Evolutionary conservation across 2,113 vertebrate species (phyloP), one percentile per base, ranked within the genome.

Genomic region (Dipodomys ordii): DNA sequence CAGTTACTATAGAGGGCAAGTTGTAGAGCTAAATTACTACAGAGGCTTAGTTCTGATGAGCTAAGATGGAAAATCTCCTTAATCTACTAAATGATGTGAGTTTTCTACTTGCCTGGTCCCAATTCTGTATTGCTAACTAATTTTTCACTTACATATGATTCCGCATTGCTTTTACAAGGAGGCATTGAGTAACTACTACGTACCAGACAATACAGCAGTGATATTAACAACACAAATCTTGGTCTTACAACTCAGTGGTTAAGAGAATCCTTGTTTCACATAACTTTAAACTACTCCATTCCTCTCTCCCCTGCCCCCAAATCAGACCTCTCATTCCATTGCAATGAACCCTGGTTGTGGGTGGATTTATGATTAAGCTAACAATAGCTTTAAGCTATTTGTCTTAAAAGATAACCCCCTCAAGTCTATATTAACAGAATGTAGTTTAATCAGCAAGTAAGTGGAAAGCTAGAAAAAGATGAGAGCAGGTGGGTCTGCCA

Each of bases 91-190:
- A 65, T 62, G 67, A 27, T 19, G 3, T 53, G 87, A 93, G 39
- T 78, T 15, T 23, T 86, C 20, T 67, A 32, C 19, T 18, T 83
- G 28, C 7, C 3, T 32, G 39, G 19, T 73, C 83, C 39, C 65
- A 64, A n/a, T 72, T 94, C 73, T 89, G 6, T 39, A n/a, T 72
- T 77, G 53, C 44, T 74, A 57, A 7, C 57, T 72, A 60, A 19
- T 30, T 90, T 77, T 82, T 78, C 64, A 13, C 57, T 53, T 69
- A 35, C 1, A 39, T 9, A 1, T 81, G 60, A 67, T n/a, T 74
- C 72, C 79, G 80, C 46, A 69, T 46, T 82, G 18, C 39, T 95
- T 90, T 87, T 72, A 89, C 46, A 87, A 68, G 65, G 73, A 62
- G 65, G 57, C 16, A 28, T 4, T 87, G 86, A 86, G 25, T 65